These are phyloP conservation scores for Xanthorhoe designata DNA, from an alignment of 2,888 invertebrate species.

Conservation along the genomic window DNA sequence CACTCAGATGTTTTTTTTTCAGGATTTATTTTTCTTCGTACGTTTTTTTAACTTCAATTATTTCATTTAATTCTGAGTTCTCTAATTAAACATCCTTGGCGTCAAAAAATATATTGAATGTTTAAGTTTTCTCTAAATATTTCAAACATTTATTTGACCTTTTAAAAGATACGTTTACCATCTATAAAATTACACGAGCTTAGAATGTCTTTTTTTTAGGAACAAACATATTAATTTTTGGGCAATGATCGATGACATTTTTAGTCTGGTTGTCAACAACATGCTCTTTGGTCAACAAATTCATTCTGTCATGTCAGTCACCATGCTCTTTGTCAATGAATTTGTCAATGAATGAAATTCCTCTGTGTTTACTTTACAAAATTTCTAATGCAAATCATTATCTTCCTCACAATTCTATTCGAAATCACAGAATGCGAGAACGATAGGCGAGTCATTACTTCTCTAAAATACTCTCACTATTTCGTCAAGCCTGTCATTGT, in stretches of 20 bases:
- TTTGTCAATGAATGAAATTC: constrained; percentile 20
- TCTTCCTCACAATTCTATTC: constrained; percentile 39
- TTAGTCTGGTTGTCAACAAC: neutral
- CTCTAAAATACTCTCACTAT: constrained; percentile 60
- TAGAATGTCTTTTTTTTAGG: too few species aligned
- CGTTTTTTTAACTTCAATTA: too few species aligned
- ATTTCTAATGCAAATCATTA: constrained; percentile 53
- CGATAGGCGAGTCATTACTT: constrained; percentile 62
- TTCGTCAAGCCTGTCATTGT: constrained; percentile 58
- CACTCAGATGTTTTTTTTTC: neutral
- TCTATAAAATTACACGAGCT: too few species aligned
- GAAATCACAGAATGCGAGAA: constrained; percentile 41
- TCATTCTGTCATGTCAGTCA: neutral
- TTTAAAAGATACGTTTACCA: too few species aligned
- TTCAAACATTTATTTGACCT: too few species aligned
- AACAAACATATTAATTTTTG: neutral
- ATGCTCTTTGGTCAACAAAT: neutral
- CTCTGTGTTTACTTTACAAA: constrained; percentile 27
- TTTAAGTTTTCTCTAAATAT: too few species aligned
- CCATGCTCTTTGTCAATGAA: too few species aligned
- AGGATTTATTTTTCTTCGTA: neutral
- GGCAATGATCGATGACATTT: too few species aligned
- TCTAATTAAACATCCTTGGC: too few species aligned
- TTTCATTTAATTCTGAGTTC: too few species aligned
- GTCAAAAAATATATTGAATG: too few species aligned